Evolutionary conservation across 2,888 invertebrate genomes (phyloP).

Genomic region (Zelleria hepariella): DNA sequence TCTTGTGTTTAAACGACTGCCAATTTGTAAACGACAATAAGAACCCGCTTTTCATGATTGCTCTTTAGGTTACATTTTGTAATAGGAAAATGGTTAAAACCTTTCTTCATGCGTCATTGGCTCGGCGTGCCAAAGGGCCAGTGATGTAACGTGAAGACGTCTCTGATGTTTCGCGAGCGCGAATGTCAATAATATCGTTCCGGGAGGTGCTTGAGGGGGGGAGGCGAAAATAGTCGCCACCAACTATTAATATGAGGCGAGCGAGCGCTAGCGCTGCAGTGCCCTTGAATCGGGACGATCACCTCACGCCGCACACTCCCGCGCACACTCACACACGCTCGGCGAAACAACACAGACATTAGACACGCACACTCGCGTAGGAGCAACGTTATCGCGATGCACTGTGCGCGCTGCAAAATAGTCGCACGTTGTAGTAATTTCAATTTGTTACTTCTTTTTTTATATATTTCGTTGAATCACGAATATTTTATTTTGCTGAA

Average conservation of each 20-base stretch:
- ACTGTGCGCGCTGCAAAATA: conserved; percentile 43
- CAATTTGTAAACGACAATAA: background rate
- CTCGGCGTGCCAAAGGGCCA: conserved; percentile 23
- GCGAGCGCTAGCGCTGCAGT: conserved; percentile 65
- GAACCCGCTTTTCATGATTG: background rate
- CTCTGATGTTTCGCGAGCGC: conserved; percentile 40
- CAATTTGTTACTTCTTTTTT: conserved; percentile 42
- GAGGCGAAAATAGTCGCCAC: conserved; percentile 65
- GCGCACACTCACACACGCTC: conserved; percentile 6
- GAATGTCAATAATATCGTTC: conserved; percentile 69
- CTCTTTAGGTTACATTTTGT: background rate
- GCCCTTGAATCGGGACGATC: conserved; percentile 70
- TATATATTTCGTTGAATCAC: background rate
- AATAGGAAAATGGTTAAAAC: background rate
- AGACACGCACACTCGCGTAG: conserved; percentile 20
- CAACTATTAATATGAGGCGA: conserved; percentile 65
- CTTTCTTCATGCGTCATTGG: conserved; percentile 25
- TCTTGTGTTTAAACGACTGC: background rate
- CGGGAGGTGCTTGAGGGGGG: conserved; percentile 20
- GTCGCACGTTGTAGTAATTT: conserved; percentile 38
- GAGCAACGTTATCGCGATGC: conserved; percentile 29
- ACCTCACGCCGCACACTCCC: conserved; percentile 45
- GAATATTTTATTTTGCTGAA: background rate
- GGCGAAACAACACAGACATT: conserved; percentile 13
- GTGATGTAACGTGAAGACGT: conserved; percentile 20